phyloP scores from a whole-genome alignment of 2,888 invertebrate species.

The Acrobeloides nanus region DNA sequence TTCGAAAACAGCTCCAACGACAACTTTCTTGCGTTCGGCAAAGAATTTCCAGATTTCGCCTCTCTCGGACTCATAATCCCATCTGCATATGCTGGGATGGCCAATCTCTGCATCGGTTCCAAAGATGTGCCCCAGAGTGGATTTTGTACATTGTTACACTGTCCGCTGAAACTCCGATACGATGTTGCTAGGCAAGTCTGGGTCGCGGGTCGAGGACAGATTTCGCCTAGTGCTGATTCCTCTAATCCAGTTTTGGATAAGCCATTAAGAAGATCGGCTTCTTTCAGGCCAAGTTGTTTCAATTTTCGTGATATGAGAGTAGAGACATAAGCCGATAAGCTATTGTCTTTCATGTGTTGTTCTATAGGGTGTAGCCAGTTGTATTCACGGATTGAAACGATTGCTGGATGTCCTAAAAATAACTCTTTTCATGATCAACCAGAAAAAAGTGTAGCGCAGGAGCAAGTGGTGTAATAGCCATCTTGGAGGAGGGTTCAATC shows the following conservation, averaged over 20 bases:
- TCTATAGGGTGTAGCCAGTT: slow-evolving; percentile 11
- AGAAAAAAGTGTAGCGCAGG: no score
- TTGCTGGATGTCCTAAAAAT: slow-evolving; percentile 18
- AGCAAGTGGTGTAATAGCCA: no score
- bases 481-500: no score
- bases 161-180: slow-evolving; percentile 45
- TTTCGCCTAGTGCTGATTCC: slow-evolving; percentile 16
- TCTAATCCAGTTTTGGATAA: slow-evolving; percentile 14
- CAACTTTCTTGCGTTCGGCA: slow-evolving; percentile 22
- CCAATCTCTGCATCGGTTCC: slow-evolving; percentile 36
- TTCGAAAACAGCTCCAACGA: slow-evolving; percentile 27
- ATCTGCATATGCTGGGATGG: slow-evolving; percentile 45
- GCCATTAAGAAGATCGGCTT: slow-evolving; percentile 13
- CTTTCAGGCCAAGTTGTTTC: slow-evolving; percentile 20
- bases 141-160: slow-evolving; percentile 52
- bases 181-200: slow-evolving; percentile 17
- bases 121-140: slow-evolving; percentile 44
- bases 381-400: slow-evolving; percentile 10
- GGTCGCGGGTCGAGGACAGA: slow-evolving; percentile 7
- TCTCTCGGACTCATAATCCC: slow-evolving; percentile 20
- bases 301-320: slow-evolving; percentile 17
- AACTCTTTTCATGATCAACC: no score
- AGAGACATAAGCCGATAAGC: slow-evolving; percentile 23
- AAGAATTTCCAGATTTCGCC: slow-evolving; percentile 11
- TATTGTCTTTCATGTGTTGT: slow-evolving; percentile 10